Evolutionary conservation across 2,797 vertebrate species (phyloP).

Genomic region (Hyperoplus immaculatus): DNA sequence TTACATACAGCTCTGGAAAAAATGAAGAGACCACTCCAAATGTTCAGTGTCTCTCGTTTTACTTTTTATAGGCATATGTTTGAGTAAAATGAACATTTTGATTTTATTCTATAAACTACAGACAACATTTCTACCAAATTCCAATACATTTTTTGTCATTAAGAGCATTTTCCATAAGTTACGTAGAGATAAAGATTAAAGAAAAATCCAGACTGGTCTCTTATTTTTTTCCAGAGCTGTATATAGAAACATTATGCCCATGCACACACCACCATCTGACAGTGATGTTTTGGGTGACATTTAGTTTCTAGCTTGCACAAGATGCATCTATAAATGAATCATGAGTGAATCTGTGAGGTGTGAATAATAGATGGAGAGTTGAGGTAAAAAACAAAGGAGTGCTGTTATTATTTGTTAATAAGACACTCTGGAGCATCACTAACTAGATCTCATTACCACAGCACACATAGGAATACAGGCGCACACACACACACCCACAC

Average conservation of each 20-base stretch:
- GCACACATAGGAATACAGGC: constrained; percentile 55
- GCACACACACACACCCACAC: constrained; percentile 18
- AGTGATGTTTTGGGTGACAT: constrained; percentile 83
- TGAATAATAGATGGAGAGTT: constrained; percentile 85
- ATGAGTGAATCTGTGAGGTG: constrained; percentile 86
- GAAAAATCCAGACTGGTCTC: too few relatives aligned
- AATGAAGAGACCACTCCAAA: too few relatives aligned
- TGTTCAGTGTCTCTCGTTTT: too few relatives aligned
- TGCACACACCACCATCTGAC: constrained; percentile 54
- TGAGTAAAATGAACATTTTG: too few relatives aligned
- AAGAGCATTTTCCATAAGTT: too few relatives aligned
- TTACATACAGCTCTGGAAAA: background rate
- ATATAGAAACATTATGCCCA: constrained; percentile 16
- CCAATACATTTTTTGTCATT: too few relatives aligned
- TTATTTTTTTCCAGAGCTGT: too few relatives aligned
- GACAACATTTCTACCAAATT: too few relatives aligned
- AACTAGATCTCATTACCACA: constrained; percentile 81
- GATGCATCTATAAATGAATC: constrained; percentile 86
- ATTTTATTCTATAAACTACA: too few relatives aligned
- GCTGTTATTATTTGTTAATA: constrained; percentile 88
- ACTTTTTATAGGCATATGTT: too few relatives aligned
- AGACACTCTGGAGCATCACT: constrained; percentile 82
- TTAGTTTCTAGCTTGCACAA: constrained; percentile 85
- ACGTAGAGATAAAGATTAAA: too few relatives aligned
- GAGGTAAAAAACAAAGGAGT: constrained; percentile 84